A percentile compares a stretch with the other conserved stretches of the same genome.
phyloP scores from a whole-genome alignment of 2,888 invertebrate genomes.

The Machimus rusticus region DNA sequence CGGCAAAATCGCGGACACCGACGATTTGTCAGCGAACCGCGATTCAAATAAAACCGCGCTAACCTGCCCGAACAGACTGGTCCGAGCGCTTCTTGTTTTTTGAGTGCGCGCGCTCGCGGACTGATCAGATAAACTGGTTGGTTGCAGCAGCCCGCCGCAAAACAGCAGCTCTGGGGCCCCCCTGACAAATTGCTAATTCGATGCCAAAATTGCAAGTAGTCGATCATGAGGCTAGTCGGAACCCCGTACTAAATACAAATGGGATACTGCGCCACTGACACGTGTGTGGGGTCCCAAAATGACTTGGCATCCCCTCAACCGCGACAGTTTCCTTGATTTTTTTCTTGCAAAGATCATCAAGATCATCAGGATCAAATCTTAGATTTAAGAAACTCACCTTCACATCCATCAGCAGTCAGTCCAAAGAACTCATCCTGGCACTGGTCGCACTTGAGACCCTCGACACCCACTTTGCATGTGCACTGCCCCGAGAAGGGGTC shows the following conservation, averaged over 20 bases:
- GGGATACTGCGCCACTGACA: background rate
- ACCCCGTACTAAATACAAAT: background rate
- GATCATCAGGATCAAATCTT: background rate
- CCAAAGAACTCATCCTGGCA: constrained; percentile 78
- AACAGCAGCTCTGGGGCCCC: background rate
- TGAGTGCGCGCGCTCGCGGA: background rate
- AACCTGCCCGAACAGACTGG: background rate
- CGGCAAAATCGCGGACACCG: background rate
- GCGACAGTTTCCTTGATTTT: background rate
- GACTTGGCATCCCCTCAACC: background rate
- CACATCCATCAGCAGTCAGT: constrained; percentile 71
- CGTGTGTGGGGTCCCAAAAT: background rate
- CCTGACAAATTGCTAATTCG: constrained; percentile 30
- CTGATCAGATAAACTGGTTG: background rate
- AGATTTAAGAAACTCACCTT: constrained; percentile 67
- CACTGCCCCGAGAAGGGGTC: constrained; percentile 80
- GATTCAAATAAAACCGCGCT: background rate
- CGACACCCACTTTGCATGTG: constrained; percentile 78
- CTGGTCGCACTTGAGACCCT: constrained; percentile 77
- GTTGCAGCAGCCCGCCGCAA: background rate
- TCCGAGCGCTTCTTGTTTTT: background rate
- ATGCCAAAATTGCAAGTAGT: constrained; percentile 26
- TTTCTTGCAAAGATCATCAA: background rate
- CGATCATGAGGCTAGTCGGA: background rate
- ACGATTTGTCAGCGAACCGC: constrained; percentile 14